These are phyloP conservation scores for Amblyopsis hoosieri DNA, from an alignment of 2,797 vertebrate genomes.

Conservation along the genomic window DNA sequence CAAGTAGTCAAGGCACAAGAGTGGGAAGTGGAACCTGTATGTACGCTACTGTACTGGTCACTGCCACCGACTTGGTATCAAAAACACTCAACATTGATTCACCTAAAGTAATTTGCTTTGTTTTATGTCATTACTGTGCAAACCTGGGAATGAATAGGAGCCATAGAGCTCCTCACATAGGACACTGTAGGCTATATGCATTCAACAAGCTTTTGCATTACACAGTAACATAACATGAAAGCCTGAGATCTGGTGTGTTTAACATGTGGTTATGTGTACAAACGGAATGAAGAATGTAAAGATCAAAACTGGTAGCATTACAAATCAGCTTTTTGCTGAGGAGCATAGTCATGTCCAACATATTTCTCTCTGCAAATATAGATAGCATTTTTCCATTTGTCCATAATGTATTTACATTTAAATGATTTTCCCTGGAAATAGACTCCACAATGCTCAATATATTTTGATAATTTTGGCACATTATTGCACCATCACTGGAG, in stretches of 20 bases:
- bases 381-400: slow-evolving; percentile 44
- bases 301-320: slow-evolving; percentile 35
- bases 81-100: too few species aligned
- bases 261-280: slow-evolving; percentile 14
- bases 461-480: slow-evolving; percentile 52
- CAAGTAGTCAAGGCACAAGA: too few species aligned
- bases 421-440: slow-evolving; percentile 67
- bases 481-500: slow-evolving; percentile 11
- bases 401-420: slow-evolving; percentile 54
- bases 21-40: too few species aligned
- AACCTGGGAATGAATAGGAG: slow-evolving; percentile 34
- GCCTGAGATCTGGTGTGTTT: background rate
- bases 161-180: slow-evolving; percentile 24
- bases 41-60: too few species aligned
- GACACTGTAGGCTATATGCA: background rate
- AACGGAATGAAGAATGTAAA: slow-evolving; percentile 9
- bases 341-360: slow-evolving; percentile 27
- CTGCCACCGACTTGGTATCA: too few species aligned
- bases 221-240: background rate
- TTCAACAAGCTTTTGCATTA: background rate
- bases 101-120: too few species aligned
- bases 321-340: slow-evolving; percentile 9
- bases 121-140: background rate
- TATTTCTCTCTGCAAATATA: slow-evolving; percentile 19
- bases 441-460: slow-evolving; percentile 51